Base-by-base conservation (phyloP, 2,888 invertebrate species). In the Pinctada fucata region DNA sequence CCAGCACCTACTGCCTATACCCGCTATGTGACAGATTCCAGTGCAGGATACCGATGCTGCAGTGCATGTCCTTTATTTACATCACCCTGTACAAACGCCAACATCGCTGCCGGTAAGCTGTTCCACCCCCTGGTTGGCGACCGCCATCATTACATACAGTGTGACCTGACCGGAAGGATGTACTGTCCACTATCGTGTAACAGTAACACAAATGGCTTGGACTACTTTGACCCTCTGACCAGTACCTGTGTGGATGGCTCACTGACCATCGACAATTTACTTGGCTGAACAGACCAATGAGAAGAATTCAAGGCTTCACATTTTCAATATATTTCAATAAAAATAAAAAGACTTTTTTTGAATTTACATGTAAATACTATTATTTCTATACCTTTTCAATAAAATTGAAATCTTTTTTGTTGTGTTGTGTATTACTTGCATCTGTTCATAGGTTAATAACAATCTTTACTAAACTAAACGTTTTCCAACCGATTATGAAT, bases 181-280 rank as follows among this genome's bases (percentile, higher is more conserved):
- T 86, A 80, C 66, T 87, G 86, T 74, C 76, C 75, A 68, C 65
- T 65, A 51, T 16, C 47, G 31, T 74, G 74, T 51, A 51, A 48
- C 31, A 16, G 49, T 5, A 63, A 65, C 10, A 64, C 73, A n/a
- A 75, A 72, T 16, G 49, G 70, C 13, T 85, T 64, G 78, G 87
- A 84, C 72, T 83, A 63, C 79, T 86, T 80, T 79, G 90, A 82
- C 83, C 88, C 82, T 83, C 87, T 83, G 88, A 91, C 75, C 86
- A 87, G 89, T 89, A 92, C 73, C 75, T 92, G 82, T 82, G 92
- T 83, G 82, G 90, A 81, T 85, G 91, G 82, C 47, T 90, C 75
- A n/a, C 49, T 78, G 6, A 50, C 67, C 0, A 63, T 75, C n/a
- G 76, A 72, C 58, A 51, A n/a, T 48, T 1, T 47, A 31, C 2